Conservation (phyloP, 2,888 invertebrate species). For the Augiades crinisus region DNA sequence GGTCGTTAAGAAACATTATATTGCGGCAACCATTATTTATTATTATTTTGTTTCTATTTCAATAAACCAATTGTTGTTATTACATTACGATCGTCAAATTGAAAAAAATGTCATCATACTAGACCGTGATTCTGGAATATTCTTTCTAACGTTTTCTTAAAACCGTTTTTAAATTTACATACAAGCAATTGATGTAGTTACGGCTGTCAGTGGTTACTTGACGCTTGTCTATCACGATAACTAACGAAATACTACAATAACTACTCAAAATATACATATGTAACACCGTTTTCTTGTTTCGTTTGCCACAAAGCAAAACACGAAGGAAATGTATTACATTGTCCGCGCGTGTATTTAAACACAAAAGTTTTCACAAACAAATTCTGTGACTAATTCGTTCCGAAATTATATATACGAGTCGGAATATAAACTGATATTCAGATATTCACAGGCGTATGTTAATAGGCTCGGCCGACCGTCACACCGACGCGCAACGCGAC, state of each 20-base stretch:
- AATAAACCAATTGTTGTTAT: too few species aligned
- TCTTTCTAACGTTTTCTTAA: too few species aligned
- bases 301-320: neutral
- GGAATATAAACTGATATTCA: neutral
- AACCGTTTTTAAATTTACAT: too few species aligned
- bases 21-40: too few species aligned
- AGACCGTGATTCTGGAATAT: too few species aligned
- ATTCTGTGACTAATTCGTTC: neutral
- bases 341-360: neutral
- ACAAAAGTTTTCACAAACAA: neutral
- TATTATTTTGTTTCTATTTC: too few species aligned
- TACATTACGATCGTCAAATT: too few species aligned
- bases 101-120: too few species aligned
- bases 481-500: conserved; percentile 10
- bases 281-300: neutral
- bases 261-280: neutral
- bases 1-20: too few species aligned
- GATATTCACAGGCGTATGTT: neutral
- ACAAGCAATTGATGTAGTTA: too few species aligned
- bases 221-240: conserved; percentile 13
- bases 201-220: conserved; percentile 6
- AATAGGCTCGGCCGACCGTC: conserved; percentile 3
- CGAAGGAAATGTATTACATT: too few species aligned
- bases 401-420: neutral
- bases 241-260: too few species aligned